A percentile compares a stretch with the other conserved stretches of the same genome.
Evolutionary conservation across 1,140 invertebrate species (phyloP).

Genomic region (Heliconius nattereri): DNA sequence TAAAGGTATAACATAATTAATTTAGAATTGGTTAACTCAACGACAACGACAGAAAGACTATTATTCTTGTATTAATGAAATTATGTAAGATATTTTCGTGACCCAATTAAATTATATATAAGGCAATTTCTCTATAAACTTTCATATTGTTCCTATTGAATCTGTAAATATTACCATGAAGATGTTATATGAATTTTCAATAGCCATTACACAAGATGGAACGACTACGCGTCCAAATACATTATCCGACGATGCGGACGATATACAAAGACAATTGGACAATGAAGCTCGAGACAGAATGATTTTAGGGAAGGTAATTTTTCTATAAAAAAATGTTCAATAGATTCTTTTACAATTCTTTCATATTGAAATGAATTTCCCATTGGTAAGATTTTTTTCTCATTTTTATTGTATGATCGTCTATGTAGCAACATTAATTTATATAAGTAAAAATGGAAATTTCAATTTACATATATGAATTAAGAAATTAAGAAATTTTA

Average conservation of each 20-base stretch:
- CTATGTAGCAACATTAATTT: no score
- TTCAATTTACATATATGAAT: no score
- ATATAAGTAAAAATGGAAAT: no score
- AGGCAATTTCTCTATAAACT: not conserved
- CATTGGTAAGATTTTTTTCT: conserved; percentile 19
- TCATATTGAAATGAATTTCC: not conserved
- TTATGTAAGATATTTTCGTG: not conserved
- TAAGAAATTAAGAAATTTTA: no score
- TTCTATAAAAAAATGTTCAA: not conserved
- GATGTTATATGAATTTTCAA: conserved; percentile 13
- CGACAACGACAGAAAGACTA: no score
- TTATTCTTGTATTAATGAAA: not conserved
- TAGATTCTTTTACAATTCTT: not conserved
- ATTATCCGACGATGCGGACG: conserved; percentile 64
- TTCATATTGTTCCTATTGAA: not conserved
- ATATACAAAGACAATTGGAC: conserved; percentile 68
- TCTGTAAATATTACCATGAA: not conserved
- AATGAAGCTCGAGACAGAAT: conserved; percentile 61
- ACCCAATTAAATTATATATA: not conserved
- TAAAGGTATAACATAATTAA: not conserved
- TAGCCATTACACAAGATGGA: conserved; percentile 54
- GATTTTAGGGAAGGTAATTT: conserved; percentile 46
- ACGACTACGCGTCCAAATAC: conserved; percentile 61
- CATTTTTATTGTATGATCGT: no score
- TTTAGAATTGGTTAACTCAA: no score